A percentile compares a stretch with the other conserved stretches of the same genome.
Conservation (phyloP, 2,888 invertebrate genomes). For the Stictocephala bisonia region DNA sequence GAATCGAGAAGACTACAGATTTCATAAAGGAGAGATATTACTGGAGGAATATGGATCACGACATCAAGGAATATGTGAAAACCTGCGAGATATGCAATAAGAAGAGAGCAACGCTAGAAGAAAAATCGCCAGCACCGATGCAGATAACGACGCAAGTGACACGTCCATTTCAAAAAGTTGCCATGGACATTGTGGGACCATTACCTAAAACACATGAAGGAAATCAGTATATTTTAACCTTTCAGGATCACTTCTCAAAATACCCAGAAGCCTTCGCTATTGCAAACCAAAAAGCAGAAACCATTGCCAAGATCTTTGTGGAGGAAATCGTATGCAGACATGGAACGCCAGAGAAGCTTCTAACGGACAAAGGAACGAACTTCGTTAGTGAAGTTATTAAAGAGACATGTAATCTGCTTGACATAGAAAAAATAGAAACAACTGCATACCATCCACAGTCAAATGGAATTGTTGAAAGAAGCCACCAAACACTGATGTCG, state of each 20-base stretch:
- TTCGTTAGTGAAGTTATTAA: slow-evolving; percentile 62
- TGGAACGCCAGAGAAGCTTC: slow-evolving; percentile 61
- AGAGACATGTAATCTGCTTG: slow-evolving; percentile 49
- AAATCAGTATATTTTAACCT: slow-evolving; percentile 62
- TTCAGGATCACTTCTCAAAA: slow-evolving; percentile 57
- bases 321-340: slow-evolving; percentile 60
- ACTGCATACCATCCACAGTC: slow-evolving; percentile 61
- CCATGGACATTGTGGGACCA: slow-evolving; percentile 62
- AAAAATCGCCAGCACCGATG: slow-evolving; percentile 58
- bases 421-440: slow-evolving; percentile 12
- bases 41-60: slow-evolving; percentile 61
- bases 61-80: slow-evolving; percentile 60
- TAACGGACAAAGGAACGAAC: slow-evolving; percentile 63
- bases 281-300: slow-evolving; percentile 61
- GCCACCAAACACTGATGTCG: slow-evolving; percentile 60
- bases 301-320: slow-evolving; percentile 59
- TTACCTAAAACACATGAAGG: slow-evolving; percentile 59
- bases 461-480: slow-evolving; percentile 61
- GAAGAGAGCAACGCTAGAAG: slow-evolving; percentile 58
- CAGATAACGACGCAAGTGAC: slow-evolving; percentile 59
- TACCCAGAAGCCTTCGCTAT: slow-evolving; percentile 59
- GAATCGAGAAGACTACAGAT: slow-evolving; percentile 56
- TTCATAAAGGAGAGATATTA: slow-evolving; percentile 56
- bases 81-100: slow-evolving; percentile 61
- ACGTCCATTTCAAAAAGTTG: slow-evolving; percentile 57